phyloP scores from a whole-genome alignment of 1,140 invertebrate genomes.

The Aporrectodea caliginosa region DNA sequence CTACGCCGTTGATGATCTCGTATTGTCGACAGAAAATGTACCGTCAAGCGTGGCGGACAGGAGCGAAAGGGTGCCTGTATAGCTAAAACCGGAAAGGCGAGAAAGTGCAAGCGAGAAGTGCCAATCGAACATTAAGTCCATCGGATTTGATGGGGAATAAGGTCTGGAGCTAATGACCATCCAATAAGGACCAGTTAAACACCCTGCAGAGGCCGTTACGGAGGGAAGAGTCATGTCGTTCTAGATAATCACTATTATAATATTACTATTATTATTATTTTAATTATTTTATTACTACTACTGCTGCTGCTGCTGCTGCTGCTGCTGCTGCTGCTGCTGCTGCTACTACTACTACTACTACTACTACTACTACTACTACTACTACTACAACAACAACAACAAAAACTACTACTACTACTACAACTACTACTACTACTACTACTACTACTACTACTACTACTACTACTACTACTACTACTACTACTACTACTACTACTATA shows the following conservation, averaged over 20 bases:
- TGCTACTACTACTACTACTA: not conserved
- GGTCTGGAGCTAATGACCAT: too few species aligned
- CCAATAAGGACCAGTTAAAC: too few species aligned
- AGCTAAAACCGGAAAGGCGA: too few species aligned
- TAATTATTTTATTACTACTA: not conserved
- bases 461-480: not conserved
- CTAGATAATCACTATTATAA: not conserved
- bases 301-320: not conserved
- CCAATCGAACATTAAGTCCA: too few species aligned
- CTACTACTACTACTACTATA: not conserved
- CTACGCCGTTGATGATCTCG: too few species aligned
- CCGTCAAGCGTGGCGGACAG: too few species aligned
- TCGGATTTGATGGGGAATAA: too few species aligned
- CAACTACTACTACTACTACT: not conserved
- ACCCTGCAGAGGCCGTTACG: too few species aligned
- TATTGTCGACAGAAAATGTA: too few species aligned
- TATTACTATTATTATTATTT: slow-evolving; percentile 1
- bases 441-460: not conserved
- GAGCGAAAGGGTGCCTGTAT: too few species aligned
- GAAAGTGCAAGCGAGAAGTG: too few species aligned
- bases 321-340: not conserved
- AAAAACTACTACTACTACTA: not conserved
- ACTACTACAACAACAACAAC: not conserved
- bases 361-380: not conserved
- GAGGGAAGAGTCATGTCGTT: too few species aligned